These are phyloP conservation scores for Ptychochromis oligacanthus DNA, from an alignment of 2,113 vertebrate genomes.

Conservation along the genomic window DNA sequence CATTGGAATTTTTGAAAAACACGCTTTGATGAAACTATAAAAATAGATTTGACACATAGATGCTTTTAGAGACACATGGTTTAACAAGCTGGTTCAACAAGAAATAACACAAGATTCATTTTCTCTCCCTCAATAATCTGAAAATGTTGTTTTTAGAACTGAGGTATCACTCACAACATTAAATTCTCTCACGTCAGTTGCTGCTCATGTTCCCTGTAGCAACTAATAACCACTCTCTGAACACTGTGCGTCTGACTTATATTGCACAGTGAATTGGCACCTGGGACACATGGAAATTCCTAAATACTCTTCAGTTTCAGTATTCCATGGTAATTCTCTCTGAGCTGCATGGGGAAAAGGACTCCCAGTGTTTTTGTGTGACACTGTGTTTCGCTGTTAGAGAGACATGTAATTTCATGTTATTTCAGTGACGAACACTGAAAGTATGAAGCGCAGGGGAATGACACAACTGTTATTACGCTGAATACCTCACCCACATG, in stretches of 20 bases:
- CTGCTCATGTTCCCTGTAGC: constrained; percentile 14
- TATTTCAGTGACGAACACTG: constrained; percentile 18
- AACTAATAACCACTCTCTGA: constrained; percentile 21
- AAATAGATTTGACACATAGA: fast-evolving
- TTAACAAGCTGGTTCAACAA: background rate
- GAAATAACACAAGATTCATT: background rate
- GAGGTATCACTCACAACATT: background rate
- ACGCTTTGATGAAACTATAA: background rate
- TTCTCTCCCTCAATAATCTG: background rate
- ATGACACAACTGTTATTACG: background rate
- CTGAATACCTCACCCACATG: background rate
- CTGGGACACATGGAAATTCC: constrained; percentile 15
- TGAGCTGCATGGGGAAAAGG: background rate
- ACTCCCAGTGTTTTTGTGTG: background rate
- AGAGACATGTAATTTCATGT: background rate
- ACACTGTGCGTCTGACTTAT: constrained; percentile 18
- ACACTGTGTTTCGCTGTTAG: background rate
- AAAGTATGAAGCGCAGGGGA: background rate
- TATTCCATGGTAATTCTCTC: background rate
- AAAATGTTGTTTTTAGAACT: background rate
- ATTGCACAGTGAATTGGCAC: constrained; percentile 32
- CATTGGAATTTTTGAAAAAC: background rate
- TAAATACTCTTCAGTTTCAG: constrained; percentile 3
- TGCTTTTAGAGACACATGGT: background rate
- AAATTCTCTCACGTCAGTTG: background rate